Base-by-base conservation (phyloP, 2,797 vertebrate species). In the Brotula barbata region DNA sequence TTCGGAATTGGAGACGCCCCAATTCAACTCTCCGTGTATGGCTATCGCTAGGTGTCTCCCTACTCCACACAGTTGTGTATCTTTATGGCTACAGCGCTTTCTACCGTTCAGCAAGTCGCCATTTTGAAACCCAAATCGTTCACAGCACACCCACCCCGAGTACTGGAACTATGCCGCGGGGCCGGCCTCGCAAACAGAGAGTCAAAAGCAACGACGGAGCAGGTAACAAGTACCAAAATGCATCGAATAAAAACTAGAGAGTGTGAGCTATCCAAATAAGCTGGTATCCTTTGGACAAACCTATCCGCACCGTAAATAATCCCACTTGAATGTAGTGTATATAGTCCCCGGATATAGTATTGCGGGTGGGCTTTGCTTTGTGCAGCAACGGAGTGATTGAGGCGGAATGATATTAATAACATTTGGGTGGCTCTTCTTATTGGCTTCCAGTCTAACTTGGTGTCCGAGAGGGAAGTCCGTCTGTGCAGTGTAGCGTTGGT, bases 91-190 rank as follows among this genome's bases (percentile, higher is more conserved):
- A 22, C 77, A 49, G 64, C 64, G 64, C 58, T 60, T 49, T 64
- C 65, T 64, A 56, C 61, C 45, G 71, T 77, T 56, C 80, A 86
- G 63, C 63, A 78, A 72, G 79, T 80, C 90, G 89, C 92, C 92
- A 93, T 93, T 91, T 93, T 93, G 92, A 88, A 91, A 91, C 85
- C 77, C 87, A 78, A 84, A 79, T 73, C 85, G 90, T 88, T 90
- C 91, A 91, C 90, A 91, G 89, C 88, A 92, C 90, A 91, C 90
- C 91, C 90, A 78, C 85, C 64, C 85, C 67, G 80, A 90, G 84
- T 84, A 84, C 90, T 90, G 92, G 90, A 91, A 94, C 93, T 92
- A 97, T 97, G 95, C 95, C 94, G 94, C 95, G 94, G 93, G 95
- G 95, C 92, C 95, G 95, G 85, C 95, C 94, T 91, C 94, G 94